Evolutionary conservation across 2,797 vertebrate genomes (phyloP).

Genomic region (Oryzias dopingdopingensis): DNA sequence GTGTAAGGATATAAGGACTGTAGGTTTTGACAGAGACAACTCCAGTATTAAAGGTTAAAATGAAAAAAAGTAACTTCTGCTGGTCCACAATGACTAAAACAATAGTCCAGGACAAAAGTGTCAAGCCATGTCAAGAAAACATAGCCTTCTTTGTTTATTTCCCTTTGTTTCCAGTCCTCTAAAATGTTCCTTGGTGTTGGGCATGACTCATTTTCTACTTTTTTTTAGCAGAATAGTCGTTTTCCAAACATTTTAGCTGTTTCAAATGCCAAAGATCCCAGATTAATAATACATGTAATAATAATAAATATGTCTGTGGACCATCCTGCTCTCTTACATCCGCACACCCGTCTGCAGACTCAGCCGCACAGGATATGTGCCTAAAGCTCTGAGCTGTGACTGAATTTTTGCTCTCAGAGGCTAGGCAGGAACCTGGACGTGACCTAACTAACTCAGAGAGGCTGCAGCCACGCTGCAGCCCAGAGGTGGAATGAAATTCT

Average conservation of each 20-base stretch:
- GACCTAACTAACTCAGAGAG: slow-evolving; percentile 49
- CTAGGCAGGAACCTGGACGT: slow-evolving; percentile 53
- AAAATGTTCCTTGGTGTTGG: neutral
- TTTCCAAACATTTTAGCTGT: neutral
- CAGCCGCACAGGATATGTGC: slow-evolving; percentile 45
- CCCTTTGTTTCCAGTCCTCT: neutral
- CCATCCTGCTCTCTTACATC: slow-evolving; percentile 9
- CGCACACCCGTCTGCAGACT: slow-evolving; percentile 29
- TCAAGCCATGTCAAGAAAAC: neutral
- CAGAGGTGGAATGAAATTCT: slow-evolving; percentile 50
- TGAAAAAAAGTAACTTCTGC: neutral
- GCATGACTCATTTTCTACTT: neutral
- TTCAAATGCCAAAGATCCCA: slow-evolving; percentile 11
- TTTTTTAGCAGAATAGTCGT: slow-evolving; percentile 1
- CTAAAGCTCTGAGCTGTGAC: slow-evolving; percentile 45
- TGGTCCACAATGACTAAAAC: neutral
- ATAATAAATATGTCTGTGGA: slow-evolving; percentile 17
- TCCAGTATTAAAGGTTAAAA: no score
- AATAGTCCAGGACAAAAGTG: neutral
- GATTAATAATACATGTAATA: neutral
- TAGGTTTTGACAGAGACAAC: no score
- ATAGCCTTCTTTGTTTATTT: neutral
- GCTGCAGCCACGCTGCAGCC: slow-evolving; percentile 50
- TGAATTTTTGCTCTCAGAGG: slow-evolving; percentile 47
- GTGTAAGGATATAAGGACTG: no score